phyloP scores from a whole-genome alignment of 2,888 invertebrate genomes.

The Eristalis tenax region DNA sequence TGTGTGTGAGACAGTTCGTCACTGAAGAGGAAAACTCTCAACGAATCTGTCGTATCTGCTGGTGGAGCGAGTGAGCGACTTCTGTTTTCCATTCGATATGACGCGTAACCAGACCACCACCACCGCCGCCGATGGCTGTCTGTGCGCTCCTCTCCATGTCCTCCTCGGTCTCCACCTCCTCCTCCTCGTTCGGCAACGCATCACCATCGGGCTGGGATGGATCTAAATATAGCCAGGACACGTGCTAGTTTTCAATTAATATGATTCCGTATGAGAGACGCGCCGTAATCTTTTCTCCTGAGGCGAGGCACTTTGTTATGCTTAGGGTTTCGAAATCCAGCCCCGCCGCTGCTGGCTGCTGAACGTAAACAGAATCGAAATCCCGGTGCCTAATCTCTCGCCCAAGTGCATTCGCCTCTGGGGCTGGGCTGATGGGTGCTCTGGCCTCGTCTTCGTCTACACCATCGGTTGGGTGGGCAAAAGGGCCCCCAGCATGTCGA shows the following conservation, averaged over 20 bases:
- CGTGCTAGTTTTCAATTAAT: slow-evolving; percentile 72
- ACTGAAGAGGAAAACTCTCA: slow-evolving; percentile 17
- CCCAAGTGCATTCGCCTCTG: slow-evolving; percentile 50
- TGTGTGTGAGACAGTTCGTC: slow-evolving; percentile 45
- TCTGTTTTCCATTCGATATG: slow-evolving; percentile 53
- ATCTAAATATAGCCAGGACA: slow-evolving; percentile 69
- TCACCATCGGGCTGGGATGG: slow-evolving; percentile 8
- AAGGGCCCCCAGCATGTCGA: slow-evolving; percentile 49
- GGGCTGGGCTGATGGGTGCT: slow-evolving; percentile 12
- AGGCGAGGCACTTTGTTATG: slow-evolving; percentile 68
- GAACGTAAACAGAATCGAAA: slow-evolving; percentile 65
- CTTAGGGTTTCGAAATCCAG: slow-evolving; percentile 70
- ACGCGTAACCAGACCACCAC: slow-evolving; percentile 62
- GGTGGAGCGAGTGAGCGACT: background rate
- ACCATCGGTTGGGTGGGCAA: slow-evolving; percentile 41
- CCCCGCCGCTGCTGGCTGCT: slow-evolving; percentile 25
- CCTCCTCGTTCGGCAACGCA: background rate
- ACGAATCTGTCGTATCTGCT: slow-evolving; percentile 9
- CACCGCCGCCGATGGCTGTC: slow-evolving; percentile 24
- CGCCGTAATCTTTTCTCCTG: slow-evolving; percentile 59
- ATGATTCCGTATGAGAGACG: slow-evolving; percentile 68
- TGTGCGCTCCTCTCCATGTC: slow-evolving; percentile 22
- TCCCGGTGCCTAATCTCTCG: slow-evolving; percentile 60
- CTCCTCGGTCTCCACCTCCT: background rate
- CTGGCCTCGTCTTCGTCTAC: slow-evolving; percentile 8